Conservation (phyloP, 2,888 invertebrate species). For the Drosophila neotestacea region DNA sequence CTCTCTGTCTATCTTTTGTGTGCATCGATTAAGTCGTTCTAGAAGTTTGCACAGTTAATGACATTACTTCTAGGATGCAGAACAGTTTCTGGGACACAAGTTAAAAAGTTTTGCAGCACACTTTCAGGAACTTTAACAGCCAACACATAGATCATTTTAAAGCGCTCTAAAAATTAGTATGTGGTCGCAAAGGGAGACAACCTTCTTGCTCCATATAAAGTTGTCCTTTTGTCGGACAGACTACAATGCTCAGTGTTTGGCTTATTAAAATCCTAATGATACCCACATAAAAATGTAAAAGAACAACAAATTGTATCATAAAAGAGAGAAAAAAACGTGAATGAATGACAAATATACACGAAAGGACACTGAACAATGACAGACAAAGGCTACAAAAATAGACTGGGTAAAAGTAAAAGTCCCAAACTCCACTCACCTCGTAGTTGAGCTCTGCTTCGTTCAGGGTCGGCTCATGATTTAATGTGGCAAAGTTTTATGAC, state of each 20-base stretch:
- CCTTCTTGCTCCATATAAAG: conserved; percentile 17
- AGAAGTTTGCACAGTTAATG: conserved; percentile 69
- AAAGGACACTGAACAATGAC: conserved; percentile 56
- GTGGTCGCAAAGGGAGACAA: conserved; percentile 17
- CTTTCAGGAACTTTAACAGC: not conserved
- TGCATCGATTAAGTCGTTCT: conserved; percentile 72
- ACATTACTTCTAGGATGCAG: conserved; percentile 53
- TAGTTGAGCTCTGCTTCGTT: conserved; percentile 15
- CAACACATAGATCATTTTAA: conserved; percentile 38
- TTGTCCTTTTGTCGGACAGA: not conserved
- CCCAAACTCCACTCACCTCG: conserved; percentile 16
- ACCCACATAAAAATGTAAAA: conserved; percentile 57
- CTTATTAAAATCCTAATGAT: conserved; percentile 79
- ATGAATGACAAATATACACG: conserved; percentile 67
- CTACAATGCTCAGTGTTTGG: conserved; percentile 56
- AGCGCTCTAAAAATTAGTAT: conserved; percentile 42
- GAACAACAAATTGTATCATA: conserved; percentile 74
- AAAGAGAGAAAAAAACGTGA: conserved; percentile 37
- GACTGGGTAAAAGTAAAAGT: conserved; percentile 35
- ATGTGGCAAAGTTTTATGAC: conserved; percentile 60
- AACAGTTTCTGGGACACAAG: conserved; percentile 33
- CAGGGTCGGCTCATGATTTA: conserved; percentile 48
- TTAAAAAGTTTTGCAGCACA: conserved; percentile 48
- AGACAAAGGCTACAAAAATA: conserved; percentile 58
- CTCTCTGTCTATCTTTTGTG: not conserved